Evolutionary conservation across 2,113 vertebrate genomes (phyloP).

Genomic region (Mastomys natalensis): DNA sequence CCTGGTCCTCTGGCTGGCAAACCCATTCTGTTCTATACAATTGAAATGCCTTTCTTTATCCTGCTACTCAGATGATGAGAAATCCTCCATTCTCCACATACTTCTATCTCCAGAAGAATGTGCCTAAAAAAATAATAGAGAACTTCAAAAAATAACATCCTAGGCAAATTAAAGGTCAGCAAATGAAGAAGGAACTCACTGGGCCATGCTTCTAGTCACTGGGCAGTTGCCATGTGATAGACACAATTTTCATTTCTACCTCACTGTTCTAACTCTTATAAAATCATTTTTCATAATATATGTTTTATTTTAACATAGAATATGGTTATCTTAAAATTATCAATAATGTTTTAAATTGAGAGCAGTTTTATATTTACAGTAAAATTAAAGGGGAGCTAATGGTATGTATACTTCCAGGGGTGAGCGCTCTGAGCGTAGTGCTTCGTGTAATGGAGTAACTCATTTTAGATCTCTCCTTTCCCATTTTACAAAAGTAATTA

Average conservation of each 20-base stretch:
- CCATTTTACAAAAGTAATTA: not conserved
- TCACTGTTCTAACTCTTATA: not conserved
- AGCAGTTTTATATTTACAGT: not conserved
- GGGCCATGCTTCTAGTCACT: not conserved
- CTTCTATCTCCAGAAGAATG: not conserved
- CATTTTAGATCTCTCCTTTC: too few relatives aligned
- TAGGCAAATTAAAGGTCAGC: not conserved
- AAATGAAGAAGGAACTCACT: not conserved
- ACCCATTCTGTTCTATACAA: not conserved
- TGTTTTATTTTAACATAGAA: not conserved
- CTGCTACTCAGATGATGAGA: not conserved
- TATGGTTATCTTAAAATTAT: not conserved
- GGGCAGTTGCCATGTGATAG: not conserved
- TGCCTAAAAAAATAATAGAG: not conserved
- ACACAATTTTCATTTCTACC: not conserved
- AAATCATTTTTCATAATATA: not conserved
- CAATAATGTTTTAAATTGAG: not conserved
- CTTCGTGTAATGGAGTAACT: not conserved
- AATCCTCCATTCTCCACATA: not conserved
- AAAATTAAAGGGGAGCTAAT: not conserved
- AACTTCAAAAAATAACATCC: not conserved
- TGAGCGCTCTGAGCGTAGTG: too few relatives aligned
- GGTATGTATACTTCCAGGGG: not conserved
- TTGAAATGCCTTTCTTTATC: not conserved
- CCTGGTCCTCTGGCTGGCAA: not conserved